Percentiles rank a stretch among this genome's conserved stretches.
phyloP scores from a whole-genome alignment of 2,888 invertebrate species.

The Dicyrtomina minuta region DNA sequence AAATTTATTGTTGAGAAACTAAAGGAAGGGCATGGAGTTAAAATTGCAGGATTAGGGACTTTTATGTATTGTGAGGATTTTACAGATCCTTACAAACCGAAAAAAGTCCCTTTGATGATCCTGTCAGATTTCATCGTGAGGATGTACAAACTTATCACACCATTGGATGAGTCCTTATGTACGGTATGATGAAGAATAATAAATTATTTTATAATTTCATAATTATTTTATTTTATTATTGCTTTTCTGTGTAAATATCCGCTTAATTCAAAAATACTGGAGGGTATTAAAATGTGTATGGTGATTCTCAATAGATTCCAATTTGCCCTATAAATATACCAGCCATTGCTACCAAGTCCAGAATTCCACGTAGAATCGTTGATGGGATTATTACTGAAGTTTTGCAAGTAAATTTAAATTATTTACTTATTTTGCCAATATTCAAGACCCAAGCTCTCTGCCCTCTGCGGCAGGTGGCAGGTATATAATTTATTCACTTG shows the following conservation, averaged over 20 bases:
- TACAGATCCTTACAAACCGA: background rate
- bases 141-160: slow-evolving; percentile 25
- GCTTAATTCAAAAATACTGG: too few species aligned
- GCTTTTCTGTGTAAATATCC: too few species aligned
- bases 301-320: slow-evolving; percentile 25
- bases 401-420: too few species aligned
- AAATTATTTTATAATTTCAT: too few species aligned
- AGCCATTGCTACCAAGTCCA: slow-evolving; percentile 30
- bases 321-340: slow-evolving; percentile 35
- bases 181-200: too few species aligned
- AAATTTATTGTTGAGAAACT: slow-evolving; percentile 42
- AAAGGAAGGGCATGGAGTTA: slow-evolving; percentile 40
- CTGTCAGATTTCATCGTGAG: slow-evolving; percentile 16
- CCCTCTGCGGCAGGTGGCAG: too few species aligned
- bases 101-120: slow-evolving; percentile 22
- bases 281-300: too few species aligned
- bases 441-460: too few species aligned
- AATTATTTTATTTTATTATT: too few species aligned
- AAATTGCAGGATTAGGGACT: slow-evolving; percentile 48
- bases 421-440: too few species aligned
- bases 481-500: too few species aligned
- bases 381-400: slow-evolving; percentile 47
- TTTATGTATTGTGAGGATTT: slow-evolving; percentile 24
- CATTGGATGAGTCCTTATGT: background rate
- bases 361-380: slow-evolving; percentile 35